Evolutionary conservation across 2,888 invertebrate species (phyloP).

Genomic region (Cheilosia vulpina): DNA sequence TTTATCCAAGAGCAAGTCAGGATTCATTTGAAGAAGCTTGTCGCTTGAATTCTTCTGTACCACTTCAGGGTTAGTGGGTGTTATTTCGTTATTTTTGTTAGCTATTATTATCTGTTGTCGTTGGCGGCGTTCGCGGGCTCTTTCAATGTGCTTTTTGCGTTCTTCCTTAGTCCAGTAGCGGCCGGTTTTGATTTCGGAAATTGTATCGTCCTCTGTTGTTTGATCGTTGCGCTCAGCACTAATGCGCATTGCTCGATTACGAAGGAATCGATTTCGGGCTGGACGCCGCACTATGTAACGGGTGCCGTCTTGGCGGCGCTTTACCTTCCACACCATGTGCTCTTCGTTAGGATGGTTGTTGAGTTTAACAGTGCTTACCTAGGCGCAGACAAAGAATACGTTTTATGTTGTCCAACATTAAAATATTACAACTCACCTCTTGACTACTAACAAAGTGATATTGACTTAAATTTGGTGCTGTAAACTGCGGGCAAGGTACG

Average conservation of each 20-base stretch:
- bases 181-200: slow-evolving; percentile 90
- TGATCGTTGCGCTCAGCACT: slow-evolving; percentile 87
- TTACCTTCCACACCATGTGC: slow-evolving; percentile 90
- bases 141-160: slow-evolving; percentile 89
- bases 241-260: slow-evolving; percentile 88
- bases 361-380: slow-evolving; percentile 71
- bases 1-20: slow-evolving; percentile 14
- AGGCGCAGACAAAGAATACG: not conserved
- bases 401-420: not conserved
- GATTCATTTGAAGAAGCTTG: slow-evolving; percentile 28
- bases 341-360: slow-evolving; percentile 75
- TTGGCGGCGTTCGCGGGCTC: slow-evolving; percentile 87
- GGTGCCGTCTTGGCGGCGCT: slow-evolving; percentile 89
- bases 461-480: slow-evolving; percentile 85
- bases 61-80: slow-evolving; percentile 2
- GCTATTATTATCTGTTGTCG: slow-evolving; percentile 79
- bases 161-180: slow-evolving; percentile 91
- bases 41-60: slow-evolving; percentile 23
- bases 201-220: slow-evolving; percentile 91
- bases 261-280: slow-evolving; percentile 87
- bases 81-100: slow-evolving; percentile 57
- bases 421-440: slow-evolving; percentile 81
- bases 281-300: slow-evolving; percentile 90
- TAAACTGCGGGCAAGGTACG: slow-evolving; percentile 82
- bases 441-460: slow-evolving; percentile 86